Evolutionary conservation across 2,113 vertebrate species (phyloP).

Genomic region (Percopsis transmontana): DNA sequence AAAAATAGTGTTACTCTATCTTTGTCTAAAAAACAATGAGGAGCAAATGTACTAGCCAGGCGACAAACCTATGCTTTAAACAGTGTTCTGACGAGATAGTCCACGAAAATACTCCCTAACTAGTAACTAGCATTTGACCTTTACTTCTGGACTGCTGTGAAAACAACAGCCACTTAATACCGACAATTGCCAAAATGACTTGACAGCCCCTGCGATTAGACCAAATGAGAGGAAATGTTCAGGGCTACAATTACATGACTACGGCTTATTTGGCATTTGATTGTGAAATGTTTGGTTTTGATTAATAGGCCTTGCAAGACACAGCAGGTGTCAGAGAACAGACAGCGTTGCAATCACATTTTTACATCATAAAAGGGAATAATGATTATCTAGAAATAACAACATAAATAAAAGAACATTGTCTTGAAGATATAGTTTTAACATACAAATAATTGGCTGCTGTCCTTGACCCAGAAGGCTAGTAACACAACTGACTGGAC

Average conservation of each 20-base stretch:
- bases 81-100: constrained; percentile 37
- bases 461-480: too few species aligned
- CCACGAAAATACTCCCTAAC: constrained; percentile 14
- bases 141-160: constrained; percentile 30
- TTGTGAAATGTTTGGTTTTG: constrained; percentile 23
- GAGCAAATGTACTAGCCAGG: not conserved
- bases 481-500: too few species aligned
- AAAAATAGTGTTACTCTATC: constrained; percentile 33
- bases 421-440: too few species aligned
- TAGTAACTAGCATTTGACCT: constrained; percentile 21
- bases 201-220: constrained; percentile 10
- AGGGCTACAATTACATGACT: constrained; percentile 19
- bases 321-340: not conserved
- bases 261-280: constrained; percentile 11
- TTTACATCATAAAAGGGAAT: not conserved
- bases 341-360: not conserved
- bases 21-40: constrained; percentile 54
- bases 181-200: constrained; percentile 21
- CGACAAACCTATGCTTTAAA: constrained; percentile 13
- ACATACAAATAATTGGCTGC: too few species aligned
- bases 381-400: too few species aligned
- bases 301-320: not conserved
- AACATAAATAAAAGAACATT: too few species aligned
- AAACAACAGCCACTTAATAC: constrained; percentile 27
- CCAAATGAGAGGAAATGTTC: constrained; percentile 4